phyloP scores from a whole-genome alignment of 2,888 invertebrate species.

The Osedax frankpressi region DNA sequence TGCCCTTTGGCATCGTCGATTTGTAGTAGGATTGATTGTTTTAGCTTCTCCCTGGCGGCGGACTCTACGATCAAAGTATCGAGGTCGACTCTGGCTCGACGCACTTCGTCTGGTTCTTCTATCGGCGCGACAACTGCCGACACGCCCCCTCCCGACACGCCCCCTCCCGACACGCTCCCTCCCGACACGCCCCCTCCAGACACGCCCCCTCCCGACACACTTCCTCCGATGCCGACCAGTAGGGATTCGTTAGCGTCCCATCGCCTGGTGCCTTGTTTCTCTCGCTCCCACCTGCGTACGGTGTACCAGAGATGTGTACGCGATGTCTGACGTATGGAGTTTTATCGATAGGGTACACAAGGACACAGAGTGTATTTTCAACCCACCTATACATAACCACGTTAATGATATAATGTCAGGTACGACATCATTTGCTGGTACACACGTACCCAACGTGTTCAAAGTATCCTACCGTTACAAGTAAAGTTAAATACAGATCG shows the following conservation, averaged over 20 bases:
- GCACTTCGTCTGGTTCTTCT: conserved; percentile 36
- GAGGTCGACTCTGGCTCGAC: conserved; percentile 36
- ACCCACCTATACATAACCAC: too few relatives aligned
- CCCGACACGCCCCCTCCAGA: not conserved
- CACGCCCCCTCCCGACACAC: not conserved
- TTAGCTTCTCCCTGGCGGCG: conserved; percentile 63
- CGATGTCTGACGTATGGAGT: too few relatives aligned
- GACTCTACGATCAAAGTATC: conserved; percentile 72
- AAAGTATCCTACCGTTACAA: too few relatives aligned
- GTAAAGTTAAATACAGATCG: too few relatives aligned
- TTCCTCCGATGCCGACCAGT: not conserved
- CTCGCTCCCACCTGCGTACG: conserved; percentile 34
- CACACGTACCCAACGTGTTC: too few relatives aligned
- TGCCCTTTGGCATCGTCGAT: conserved; percentile 65
- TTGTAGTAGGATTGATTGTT: conserved; percentile 66
- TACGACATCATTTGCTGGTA: too few relatives aligned
- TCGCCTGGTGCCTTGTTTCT: too few relatives aligned
- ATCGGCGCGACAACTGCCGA: not conserved
- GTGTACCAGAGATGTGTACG: too few relatives aligned
- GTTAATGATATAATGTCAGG: too few relatives aligned
- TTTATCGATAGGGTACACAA: too few relatives aligned
- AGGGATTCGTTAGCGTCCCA: not conserved
- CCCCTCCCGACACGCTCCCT: not conserved
- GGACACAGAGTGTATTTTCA: too few relatives aligned
- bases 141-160: not conserved